Conservation (phyloP, 2,888 invertebrate species). For the Hypomecis atomaria region DNA sequence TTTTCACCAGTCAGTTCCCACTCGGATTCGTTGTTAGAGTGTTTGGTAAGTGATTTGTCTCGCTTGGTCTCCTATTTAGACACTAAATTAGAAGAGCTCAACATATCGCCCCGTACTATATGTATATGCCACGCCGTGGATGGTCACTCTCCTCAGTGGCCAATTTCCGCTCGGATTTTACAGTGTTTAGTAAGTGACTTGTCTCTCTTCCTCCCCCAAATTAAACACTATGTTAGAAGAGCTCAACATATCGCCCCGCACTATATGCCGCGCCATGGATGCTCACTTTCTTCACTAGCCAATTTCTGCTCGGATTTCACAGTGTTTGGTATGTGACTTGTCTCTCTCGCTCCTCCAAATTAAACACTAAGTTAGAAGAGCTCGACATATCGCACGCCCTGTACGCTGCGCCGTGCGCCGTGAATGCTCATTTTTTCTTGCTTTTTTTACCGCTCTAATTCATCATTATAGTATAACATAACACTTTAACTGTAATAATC, state of each 20-base stretch:
- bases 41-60: slow-evolving; percentile 88
- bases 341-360: too few relatives aligned
- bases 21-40: slow-evolving; percentile 97
- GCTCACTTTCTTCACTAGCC: slow-evolving; percentile 97
- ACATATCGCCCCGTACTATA: too few relatives aligned
- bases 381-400: too few relatives aligned
- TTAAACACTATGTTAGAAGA: slow-evolving; percentile 94
- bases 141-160: slow-evolving; percentile 97
- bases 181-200: slow-evolving; percentile 96
- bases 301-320: slow-evolving; percentile 98
- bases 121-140: too few relatives aligned
- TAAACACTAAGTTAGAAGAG: too few relatives aligned
- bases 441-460: too few relatives aligned
- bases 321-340: slow-evolving; percentile 94
- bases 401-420: too few relatives aligned
- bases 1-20: slow-evolving; percentile 98
- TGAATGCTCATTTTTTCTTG: slow-evolving; percentile 82
- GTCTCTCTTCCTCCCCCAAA: slow-evolving; percentile 94
- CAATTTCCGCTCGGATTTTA: slow-evolving; percentile 98
- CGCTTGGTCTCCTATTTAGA: too few relatives aligned
- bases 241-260: slow-evolving; percentile 96
- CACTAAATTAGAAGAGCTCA: too few relatives aligned
- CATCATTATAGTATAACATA: too few relatives aligned
- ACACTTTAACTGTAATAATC: too few relatives aligned
- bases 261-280: slow-evolving; percentile 99